Percentiles rank a stretch among this genome's conserved stretches.
phyloP scores from a whole-genome alignment of 2,797 vertebrate species.

The Rachycentron canadum region DNA sequence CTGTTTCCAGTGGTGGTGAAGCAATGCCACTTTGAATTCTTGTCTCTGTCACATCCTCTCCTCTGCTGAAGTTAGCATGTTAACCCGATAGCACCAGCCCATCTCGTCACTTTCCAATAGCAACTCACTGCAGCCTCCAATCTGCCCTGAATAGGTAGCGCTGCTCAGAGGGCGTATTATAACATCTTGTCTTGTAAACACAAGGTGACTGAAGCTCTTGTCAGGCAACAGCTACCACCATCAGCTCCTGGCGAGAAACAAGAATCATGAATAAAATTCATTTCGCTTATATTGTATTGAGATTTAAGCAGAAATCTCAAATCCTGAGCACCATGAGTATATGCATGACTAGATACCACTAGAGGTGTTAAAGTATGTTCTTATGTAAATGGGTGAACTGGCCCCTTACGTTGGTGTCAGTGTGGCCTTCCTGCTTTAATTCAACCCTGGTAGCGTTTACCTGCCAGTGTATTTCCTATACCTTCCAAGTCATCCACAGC shows the following conservation, averaged over 20 bases:
- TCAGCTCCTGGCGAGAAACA: too few relatives aligned
- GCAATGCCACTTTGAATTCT: too few relatives aligned
- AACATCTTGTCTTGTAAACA: background rate
- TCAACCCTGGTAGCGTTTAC: background rate
- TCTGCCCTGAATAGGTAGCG: too few relatives aligned
- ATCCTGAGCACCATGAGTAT: background rate
- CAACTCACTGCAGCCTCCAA: background rate
- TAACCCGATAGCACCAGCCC: too few relatives aligned
- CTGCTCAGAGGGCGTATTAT: background rate
- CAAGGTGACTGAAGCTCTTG: background rate
- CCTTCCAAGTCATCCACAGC: slow-evolving; percentile 19
- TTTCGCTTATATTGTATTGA: background rate
- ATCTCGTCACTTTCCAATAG: background rate
- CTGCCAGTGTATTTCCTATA: background rate
- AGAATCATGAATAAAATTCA: background rate
- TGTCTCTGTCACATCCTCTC: too few relatives aligned
- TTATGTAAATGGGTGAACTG: background rate
- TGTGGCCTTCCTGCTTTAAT: background rate
- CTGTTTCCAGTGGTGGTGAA: too few relatives aligned
- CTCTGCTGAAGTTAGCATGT: too few relatives aligned
- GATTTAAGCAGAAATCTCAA: background rate
- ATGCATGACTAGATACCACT: background rate
- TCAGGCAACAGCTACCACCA: background rate
- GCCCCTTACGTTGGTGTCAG: background rate
- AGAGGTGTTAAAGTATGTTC: background rate